These are phyloP conservation scores for Falco punctatus DNA, from an alignment of 2,113 vertebrate genomes.

Conservation along the genomic window DNA sequence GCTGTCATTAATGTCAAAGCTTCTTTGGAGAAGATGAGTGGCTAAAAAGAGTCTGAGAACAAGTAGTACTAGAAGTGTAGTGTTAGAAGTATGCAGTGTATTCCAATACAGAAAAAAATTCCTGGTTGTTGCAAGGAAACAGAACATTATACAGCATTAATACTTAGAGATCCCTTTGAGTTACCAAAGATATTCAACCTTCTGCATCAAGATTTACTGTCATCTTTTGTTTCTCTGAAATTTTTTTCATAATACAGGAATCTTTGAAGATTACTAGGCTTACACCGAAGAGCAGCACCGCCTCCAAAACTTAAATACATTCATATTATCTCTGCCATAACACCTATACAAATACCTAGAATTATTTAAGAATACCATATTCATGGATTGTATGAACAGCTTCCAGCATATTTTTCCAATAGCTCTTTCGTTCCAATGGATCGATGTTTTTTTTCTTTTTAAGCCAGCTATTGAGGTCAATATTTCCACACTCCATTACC, in stretches of 20 bases:
- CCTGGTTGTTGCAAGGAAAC: neutral
- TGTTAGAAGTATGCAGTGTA: accelerated
- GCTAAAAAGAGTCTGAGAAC: neutral
- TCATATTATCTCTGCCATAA: neutral
- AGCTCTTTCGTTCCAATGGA: conserved; percentile 92
- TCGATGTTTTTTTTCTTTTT: conserved; percentile 90
- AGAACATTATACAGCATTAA: neutral
- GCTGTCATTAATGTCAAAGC: neutral
- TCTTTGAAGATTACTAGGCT: neutral
- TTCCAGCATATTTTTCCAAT: conserved; percentile 98
- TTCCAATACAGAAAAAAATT: neutral
- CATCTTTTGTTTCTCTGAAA: neutral
- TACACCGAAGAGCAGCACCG: neutral
- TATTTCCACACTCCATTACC: conserved; percentile 97
- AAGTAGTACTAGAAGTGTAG: neutral
- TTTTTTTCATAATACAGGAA: neutral
- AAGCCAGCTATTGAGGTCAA: conserved; percentile 96
- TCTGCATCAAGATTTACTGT: neutral
- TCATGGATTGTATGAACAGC: conserved; percentile 95
- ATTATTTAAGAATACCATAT: conserved; percentile 80
- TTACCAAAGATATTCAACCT: neutral
- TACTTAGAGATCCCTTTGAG: neutral
- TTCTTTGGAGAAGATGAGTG: neutral
- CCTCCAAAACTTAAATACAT: neutral
- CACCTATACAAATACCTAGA: neutral